Base-by-base conservation (phyloP, 1,140 invertebrate species). In the Drosophila sp. region DNA sequence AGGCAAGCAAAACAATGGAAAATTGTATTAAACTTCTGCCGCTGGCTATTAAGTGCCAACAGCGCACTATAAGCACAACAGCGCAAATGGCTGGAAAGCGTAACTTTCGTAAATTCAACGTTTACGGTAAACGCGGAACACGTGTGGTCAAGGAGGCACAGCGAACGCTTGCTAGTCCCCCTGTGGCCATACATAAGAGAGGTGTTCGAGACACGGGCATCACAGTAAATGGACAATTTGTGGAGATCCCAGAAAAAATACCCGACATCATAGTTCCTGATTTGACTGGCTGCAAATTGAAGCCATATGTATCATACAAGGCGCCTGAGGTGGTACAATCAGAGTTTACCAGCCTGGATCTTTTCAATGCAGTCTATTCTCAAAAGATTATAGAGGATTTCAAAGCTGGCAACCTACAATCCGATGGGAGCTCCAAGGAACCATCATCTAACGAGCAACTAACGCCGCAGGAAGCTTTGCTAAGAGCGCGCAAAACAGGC, bases 201-300 rank as follows among this genome's bases (percentile, higher is more conserved):
- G 96, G 96, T 9, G 94, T 95, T 0, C 94, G 94, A 72, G 92
- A 93, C 66, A 92, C 92, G 7, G 96, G 96, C 21, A 94, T 94
- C 53, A 69, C 90, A 2, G 82, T 92, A 2, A 92, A 94, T 43
- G 93, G 94, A 13, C 92, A 93, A 72, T 97, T 94, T 91, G 92
- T 95, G 2, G 73, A 82, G 16, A 91, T 99, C 13, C 95, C 95
- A n/a, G 98, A 99, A 94, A 97, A 96, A 95, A 95, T 98, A 72
- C 97, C 98, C 8, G 96, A 99, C 91, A 87, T 99, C 11, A 95
- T 99, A 69, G 98, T 99, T 13, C 98, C 98, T 1, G 95, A 98
- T 91, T 92, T 99, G 4, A 95, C 94, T 76, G 94, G 93, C 67
- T 97, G 94, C 87, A 92, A 95, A 92, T 92, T 99, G 21, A 98